Base-by-base conservation (phyloP, 2,113 vertebrate genomes). In the Tor tambroides region DNA sequence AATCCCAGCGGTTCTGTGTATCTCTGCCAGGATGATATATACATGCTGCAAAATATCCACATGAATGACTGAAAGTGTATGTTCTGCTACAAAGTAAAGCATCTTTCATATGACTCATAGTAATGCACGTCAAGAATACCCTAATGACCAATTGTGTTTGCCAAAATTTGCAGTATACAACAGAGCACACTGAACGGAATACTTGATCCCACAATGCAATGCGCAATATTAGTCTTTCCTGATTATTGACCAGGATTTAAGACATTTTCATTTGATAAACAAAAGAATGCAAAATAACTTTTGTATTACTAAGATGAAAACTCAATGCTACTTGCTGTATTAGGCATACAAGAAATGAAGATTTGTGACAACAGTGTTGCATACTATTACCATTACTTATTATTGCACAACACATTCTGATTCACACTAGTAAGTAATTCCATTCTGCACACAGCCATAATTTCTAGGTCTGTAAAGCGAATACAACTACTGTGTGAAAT, bases 1-100 rank as follows among this genome's bases (percentile, higher is more conserved):
- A 94, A 94, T 94, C 92, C 91, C 93, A 85, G 89, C 91, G 90
- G 93, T 94, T 93, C 93, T 93, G 89, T 94, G 90, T 95, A 95
- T 93, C 94, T 94, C 92, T 91, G 83, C 90, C 85, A 79, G 91
- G 89, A 85, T 82, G 63, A 87, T 75, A 83, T 76, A 83, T 80
- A 83, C 67, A 79, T n/a, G 74, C 79, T 51, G 72, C 69, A 72
- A 80, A 82, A 77, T 78, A 71, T 77, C 69, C 38, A 63, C 7
- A 77, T 77, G 74, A 77, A 23, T 2, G 6, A 59, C 54, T 59
- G 19, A 23, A 59, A 41, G 2, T 77, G 6, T 30, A 77, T 77
- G 43, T 51, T 30, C 43, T 51, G 12, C n/a, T 77, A 46, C 19
- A 26, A 77, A 19, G 41, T 51, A 30, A 77, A 28, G n/a, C 0